Percentiles rank a stretch among this genome's conserved stretches.
Evolutionary conservation across 2,797 vertebrate species (phyloP).

Genomic region (Potorous gilbertii): DNA sequence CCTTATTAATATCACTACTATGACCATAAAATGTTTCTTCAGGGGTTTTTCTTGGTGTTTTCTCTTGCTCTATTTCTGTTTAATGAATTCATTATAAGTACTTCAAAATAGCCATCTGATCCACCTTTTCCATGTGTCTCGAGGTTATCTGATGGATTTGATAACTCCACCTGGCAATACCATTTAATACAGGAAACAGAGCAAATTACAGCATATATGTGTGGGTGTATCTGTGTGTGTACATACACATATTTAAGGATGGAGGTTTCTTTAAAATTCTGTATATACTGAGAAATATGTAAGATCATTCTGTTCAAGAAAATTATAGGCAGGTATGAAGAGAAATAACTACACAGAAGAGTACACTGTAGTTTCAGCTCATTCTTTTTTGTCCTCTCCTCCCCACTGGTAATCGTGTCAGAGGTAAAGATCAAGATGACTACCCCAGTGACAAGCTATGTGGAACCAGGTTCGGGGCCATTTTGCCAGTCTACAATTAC

Average conservation of each 20-base stretch:
- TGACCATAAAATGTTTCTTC: neutral
- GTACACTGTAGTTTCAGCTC: neutral
- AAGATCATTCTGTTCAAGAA: constrained; percentile 19
- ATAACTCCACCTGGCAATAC: neutral
- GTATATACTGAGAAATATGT: constrained; percentile 22
- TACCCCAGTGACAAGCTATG: constrained; percentile 84
- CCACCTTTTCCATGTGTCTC: neutral
- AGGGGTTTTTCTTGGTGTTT: neutral
- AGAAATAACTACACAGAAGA: neutral
- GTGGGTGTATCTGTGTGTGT: neutral
- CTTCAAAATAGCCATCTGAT: neutral
- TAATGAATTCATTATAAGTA: neutral
- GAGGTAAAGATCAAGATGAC: constrained; percentile 89
- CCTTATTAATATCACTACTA: neutral
- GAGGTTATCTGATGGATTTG: neutral
- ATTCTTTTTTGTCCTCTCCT: neutral
- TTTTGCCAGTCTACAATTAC: constrained; percentile 85
- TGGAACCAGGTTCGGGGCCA: constrained; percentile 85
- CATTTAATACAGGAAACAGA: neutral
- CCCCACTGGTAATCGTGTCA: constrained; percentile 65
- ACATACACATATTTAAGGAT: neutral
- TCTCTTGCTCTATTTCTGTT: neutral
- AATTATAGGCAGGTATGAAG: neutral
- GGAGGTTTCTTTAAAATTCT: constrained; percentile 16
- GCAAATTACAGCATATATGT: neutral